phyloP scores from a whole-genome alignment of 2,888 invertebrate species.

The Spialia ferax region DNA sequence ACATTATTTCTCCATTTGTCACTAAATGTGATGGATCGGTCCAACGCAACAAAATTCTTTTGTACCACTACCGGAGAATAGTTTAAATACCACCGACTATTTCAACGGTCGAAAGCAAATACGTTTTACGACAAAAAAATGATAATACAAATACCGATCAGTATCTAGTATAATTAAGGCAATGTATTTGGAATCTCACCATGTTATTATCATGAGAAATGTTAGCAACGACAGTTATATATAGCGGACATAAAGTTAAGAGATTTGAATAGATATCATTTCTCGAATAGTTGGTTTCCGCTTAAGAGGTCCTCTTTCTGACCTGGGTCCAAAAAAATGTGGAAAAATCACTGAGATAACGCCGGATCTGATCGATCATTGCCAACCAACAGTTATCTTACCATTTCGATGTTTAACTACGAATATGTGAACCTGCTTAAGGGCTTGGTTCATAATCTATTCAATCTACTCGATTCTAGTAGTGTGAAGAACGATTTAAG shows the following conservation, averaged over 20 bases:
- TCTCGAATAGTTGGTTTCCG: conserved; percentile 79
- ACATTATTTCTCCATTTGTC: conserved; percentile 6
- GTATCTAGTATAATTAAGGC: conserved; percentile 80
- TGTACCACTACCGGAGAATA: conserved; percentile 17
- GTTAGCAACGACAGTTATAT: conserved; percentile 77
- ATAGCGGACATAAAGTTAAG: conserved; percentile 80
- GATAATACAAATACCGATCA: conserved; percentile 73
- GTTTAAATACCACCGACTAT: conserved; percentile 26
- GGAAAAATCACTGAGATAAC: conserved; percentile 76
- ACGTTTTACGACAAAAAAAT: conserved; percentile 50
- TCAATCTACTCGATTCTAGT: too few relatives aligned
- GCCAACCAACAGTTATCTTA: conserved; percentile 58
- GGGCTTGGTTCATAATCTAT: too few relatives aligned
- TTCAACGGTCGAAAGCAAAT: conserved; percentile 46
- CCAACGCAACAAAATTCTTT: conserved; percentile 20
- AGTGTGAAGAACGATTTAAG: too few relatives aligned
- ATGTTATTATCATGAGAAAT: conserved; percentile 70
- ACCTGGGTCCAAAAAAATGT: conserved; percentile 70
- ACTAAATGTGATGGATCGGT: conserved; percentile 2
- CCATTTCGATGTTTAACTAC: conserved; percentile 44
- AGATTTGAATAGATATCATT: conserved; percentile 79
- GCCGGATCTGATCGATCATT: conserved; percentile 71
- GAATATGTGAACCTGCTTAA: conserved; percentile 14
- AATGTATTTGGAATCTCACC: conserved; percentile 78
- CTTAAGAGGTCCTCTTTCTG: conserved; percentile 64